These are phyloP conservation scores for Nycteola revayana DNA, from an alignment of 2,888 invertebrate species.

Conservation along the genomic window DNA sequence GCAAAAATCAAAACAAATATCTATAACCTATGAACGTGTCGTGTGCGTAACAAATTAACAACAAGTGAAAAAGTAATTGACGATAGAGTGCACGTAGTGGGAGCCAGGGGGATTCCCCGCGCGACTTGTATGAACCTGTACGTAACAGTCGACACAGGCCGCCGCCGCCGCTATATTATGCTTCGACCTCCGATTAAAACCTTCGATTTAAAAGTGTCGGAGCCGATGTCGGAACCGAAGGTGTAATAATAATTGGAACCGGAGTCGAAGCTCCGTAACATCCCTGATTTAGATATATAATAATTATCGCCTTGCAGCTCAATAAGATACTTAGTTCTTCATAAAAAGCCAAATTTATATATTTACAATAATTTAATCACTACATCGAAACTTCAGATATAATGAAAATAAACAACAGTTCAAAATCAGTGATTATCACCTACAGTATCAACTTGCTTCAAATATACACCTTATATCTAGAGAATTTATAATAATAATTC, in stretches of 20 bases:
- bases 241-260: conserved; percentile 17
- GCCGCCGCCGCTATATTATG: conserved; percentile 8
- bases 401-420: no score
- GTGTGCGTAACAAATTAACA: conserved; percentile 13
- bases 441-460: no score
- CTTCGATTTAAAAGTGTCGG: conserved; percentile 16
- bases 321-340: no score
- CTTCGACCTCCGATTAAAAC: conserved; percentile 16
- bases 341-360: no score
- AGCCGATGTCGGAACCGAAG: conserved; percentile 16
- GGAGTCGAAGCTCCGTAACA: conserved; percentile 17
- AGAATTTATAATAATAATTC: no score
- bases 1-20: conserved; percentile 24
- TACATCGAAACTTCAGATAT: no score
- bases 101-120: conserved; percentile 3
- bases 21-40: conserved; percentile 16
- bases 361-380: no score
- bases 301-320: no score
- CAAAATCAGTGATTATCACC: no score
- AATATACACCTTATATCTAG: no score
- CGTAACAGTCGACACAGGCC: conserved; percentile 8
- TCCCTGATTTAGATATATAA: no score
- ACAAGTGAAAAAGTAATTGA: conserved; percentile 16
- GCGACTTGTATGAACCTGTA: conserved; percentile 15
- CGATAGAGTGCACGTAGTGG: conserved; percentile 6